phyloP scores from a whole-genome alignment of 2,888 invertebrate genomes.

The Thereva nobilitata region DNA sequence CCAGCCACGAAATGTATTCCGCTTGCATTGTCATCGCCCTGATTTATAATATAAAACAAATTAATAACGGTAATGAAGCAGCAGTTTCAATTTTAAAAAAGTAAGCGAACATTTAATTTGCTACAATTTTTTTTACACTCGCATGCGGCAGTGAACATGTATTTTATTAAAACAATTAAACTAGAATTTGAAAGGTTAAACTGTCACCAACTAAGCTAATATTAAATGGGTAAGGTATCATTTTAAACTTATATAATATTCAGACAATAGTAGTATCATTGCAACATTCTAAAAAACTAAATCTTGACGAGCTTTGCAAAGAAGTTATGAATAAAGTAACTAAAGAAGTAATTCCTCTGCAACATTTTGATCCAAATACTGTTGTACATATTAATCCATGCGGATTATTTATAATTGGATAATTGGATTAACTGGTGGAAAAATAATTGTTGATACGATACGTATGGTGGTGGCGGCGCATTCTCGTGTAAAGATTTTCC shows the following conservation, averaged over 20 bases:
- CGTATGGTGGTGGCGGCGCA: conserved; percentile 99
- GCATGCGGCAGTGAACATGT: too few relatives aligned
- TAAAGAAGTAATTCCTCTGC: conserved; percentile 86
- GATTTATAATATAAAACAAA: conserved; percentile 46
- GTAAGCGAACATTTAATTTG: too few relatives aligned
- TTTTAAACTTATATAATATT: conserved; percentile 53
- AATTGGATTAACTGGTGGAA: conserved; percentile 96
- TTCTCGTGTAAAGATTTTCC: conserved; percentile 99
- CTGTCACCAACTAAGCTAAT: too few relatives aligned
- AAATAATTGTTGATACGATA: conserved; percentile 99
- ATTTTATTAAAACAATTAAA: too few relatives aligned
- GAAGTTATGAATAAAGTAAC: conserved; percentile 90
- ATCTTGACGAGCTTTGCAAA: conserved; percentile 77
- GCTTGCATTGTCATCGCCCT: conserved; percentile 71
- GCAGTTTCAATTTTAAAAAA: too few relatives aligned
- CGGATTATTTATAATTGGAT: conserved; percentile 93
- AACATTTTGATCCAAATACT: conserved; percentile 90
- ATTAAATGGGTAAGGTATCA: too few relatives aligned
- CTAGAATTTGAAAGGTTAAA: too few relatives aligned
- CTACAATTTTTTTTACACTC: too few relatives aligned
- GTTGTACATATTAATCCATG: conserved; percentile 96
- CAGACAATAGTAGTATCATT: conserved; percentile 98
- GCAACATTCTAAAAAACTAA: conserved; percentile 94
- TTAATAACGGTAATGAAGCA: conserved; percentile 9
- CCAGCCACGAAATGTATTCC: conserved; percentile 75